These are phyloP conservation scores for Psittacula derbiana DNA, from an alignment of 2,797 vertebrate species.

Conservation along the genomic window DNA sequence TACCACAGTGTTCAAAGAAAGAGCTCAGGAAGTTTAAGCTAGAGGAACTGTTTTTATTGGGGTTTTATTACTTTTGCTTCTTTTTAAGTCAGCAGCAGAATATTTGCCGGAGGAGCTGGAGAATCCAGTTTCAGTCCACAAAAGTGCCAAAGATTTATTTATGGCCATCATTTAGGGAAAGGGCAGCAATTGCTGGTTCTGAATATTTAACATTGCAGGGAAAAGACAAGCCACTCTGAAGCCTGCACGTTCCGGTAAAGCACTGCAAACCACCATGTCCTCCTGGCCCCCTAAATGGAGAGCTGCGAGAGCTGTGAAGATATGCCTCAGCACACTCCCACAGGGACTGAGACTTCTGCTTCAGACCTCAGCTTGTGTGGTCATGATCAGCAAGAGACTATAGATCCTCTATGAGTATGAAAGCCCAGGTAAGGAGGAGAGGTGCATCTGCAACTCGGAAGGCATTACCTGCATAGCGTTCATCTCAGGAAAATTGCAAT, in stretches of 20 bases:
- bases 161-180: slow-evolving; percentile 48
- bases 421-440: background rate
- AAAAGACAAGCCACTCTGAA: background rate
- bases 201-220: background rate
- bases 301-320: background rate
- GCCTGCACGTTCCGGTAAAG: background rate
- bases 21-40: background rate
- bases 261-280: background rate
- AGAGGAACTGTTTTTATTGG: background rate
- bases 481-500: background rate
- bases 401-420: background rate
- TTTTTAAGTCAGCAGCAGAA: background rate
- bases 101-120: background rate
- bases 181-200: slow-evolving; percentile 27
- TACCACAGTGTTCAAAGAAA: background rate
- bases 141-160: slow-evolving; percentile 48
- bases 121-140: slow-evolving; percentile 45
- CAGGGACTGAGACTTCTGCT: background rate
- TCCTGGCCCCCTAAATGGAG: background rate
- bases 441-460: background rate
- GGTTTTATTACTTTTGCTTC: background rate
- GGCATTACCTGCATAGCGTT: background rate
- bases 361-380: background rate
- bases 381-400: background rate
- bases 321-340: background rate